Percentiles rank a stretch among this genome's conserved stretches.
Conservation (phyloP, 2,113 vertebrate genomes). For the Gasterosteus nipponicus region DNA sequence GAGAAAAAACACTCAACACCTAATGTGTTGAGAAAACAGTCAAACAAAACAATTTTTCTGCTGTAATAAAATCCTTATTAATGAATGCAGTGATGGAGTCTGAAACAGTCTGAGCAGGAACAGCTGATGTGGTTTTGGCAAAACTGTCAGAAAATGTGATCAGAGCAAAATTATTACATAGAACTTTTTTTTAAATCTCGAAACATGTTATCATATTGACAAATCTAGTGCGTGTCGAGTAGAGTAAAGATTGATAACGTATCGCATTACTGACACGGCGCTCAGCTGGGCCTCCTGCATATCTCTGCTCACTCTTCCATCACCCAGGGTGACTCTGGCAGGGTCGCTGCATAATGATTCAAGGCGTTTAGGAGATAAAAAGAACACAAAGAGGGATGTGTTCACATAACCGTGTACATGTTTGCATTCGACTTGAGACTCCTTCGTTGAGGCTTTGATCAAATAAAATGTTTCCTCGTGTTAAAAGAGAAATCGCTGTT, state of each 20-base stretch:
- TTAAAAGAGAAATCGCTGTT: slow-evolving; percentile 55
- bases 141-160: neutral
- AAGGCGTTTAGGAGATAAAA: slow-evolving; percentile 37
- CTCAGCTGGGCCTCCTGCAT: slow-evolving; percentile 69
- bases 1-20: neutral
- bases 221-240: neutral
- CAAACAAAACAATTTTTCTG: neutral
- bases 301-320: slow-evolving; percentile 45
- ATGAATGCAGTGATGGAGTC: neutral
- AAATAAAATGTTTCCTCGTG: slow-evolving; percentile 19
- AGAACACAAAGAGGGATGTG: slow-evolving; percentile 18
- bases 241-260: neutral
- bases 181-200: neutral
- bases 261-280: slow-evolving; percentile 19
- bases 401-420: neutral
- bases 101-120: neutral
- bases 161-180: neutral
- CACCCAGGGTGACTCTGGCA: slow-evolving; percentile 53
- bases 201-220: neutral
- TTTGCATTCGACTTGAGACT: neutral
- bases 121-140: neutral
- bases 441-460: slow-evolving; percentile 21
- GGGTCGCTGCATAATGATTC: slow-evolving; percentile 43
- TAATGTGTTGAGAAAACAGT: neutral
- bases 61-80: neutral